These are phyloP conservation scores for Drosophila melanocephala DNA, from an alignment of 2,888 invertebrate species.

Conservation along the genomic window DNA sequence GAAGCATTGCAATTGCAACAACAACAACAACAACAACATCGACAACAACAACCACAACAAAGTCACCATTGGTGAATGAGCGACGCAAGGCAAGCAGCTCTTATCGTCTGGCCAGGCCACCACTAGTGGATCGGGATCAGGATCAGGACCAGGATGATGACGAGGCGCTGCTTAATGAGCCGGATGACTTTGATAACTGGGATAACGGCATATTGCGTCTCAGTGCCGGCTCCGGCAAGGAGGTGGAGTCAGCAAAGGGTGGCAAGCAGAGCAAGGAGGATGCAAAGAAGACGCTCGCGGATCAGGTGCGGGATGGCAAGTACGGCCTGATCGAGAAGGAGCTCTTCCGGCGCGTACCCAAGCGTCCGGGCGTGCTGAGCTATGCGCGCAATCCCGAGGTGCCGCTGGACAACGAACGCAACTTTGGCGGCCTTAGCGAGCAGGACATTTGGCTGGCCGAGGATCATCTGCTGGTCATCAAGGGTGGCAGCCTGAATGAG, in stretches of 20 bases:
- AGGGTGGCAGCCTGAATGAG: slow-evolving; percentile 90
- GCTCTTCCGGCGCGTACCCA: slow-evolving; percentile 89
- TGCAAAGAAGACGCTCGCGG: slow-evolving; percentile 93
- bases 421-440: slow-evolving; percentile 92
- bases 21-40: slow-evolving; percentile 10
- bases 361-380: slow-evolving; percentile 93
- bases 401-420: slow-evolving; percentile 91
- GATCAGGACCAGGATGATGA: slow-evolving; percentile 75
- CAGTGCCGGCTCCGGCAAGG: slow-evolving; percentile 90
- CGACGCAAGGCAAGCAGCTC: slow-evolving; percentile 74
- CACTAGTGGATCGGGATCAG: slow-evolving; percentile 10
- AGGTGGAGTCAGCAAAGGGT: slow-evolving; percentile 73
- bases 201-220: slow-evolving; percentile 89
- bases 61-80: slow-evolving; percentile 31
- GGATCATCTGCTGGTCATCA: slow-evolving; percentile 93
- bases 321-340: slow-evolving; percentile 95
- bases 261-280: slow-evolving; percentile 87
- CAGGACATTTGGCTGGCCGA: slow-evolving; percentile 96
- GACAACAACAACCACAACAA: slow-evolving; percentile 17
- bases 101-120: slow-evolving; percentile 62
- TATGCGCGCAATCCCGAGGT: slow-evolving; percentile 93
- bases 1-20: slow-evolving; percentile 42
- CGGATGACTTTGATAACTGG: slow-evolving; percentile 86
- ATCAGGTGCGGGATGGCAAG: slow-evolving; percentile 95
- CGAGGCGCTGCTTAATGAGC: slow-evolving; percentile 83